Evolutionary conservation across 2,113 vertebrate species (phyloP).

Genomic region (Brienomyrus brachyistius): DNA sequence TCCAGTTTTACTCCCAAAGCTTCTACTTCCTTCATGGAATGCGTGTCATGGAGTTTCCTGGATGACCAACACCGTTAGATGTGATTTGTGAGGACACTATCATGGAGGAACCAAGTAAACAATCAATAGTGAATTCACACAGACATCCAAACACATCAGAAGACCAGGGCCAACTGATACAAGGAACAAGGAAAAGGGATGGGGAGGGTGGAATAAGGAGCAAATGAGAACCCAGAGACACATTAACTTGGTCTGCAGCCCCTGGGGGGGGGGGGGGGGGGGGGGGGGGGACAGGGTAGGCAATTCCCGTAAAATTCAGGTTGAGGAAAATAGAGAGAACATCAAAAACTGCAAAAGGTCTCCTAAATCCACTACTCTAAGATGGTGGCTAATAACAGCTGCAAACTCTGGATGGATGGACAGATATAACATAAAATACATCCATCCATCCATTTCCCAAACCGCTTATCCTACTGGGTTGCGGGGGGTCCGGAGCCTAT

Average conservation of each 20-base stretch:
- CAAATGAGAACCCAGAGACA: too few species aligned
- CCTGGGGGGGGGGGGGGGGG: not conserved
- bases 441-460: too few species aligned
- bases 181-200: not conserved
- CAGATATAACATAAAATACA: too few species aligned
- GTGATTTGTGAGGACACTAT: not conserved
- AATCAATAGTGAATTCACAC: not conserved
- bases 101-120: not conserved
- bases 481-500: too few species aligned
- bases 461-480: too few species aligned
- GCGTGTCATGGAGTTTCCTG: not conserved
- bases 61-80: not conserved
- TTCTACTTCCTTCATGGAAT: not conserved
- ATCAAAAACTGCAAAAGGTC: too few species aligned
- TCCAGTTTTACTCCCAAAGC: not conserved
- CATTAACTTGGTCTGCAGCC: not conserved
- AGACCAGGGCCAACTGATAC: not conserved
- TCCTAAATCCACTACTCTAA: too few species aligned
- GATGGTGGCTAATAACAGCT: too few species aligned
- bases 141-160: not conserved
- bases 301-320: not conserved
- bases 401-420: too few species aligned
- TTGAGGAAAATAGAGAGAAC: too few species aligned
- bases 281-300: not conserved
- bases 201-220: not conserved